These are phyloP conservation scores for Diacarnus erythraeanus DNA, from an alignment of 37 sponge, comb jelly and placozoan species.

Conservation along the genomic window DNA sequence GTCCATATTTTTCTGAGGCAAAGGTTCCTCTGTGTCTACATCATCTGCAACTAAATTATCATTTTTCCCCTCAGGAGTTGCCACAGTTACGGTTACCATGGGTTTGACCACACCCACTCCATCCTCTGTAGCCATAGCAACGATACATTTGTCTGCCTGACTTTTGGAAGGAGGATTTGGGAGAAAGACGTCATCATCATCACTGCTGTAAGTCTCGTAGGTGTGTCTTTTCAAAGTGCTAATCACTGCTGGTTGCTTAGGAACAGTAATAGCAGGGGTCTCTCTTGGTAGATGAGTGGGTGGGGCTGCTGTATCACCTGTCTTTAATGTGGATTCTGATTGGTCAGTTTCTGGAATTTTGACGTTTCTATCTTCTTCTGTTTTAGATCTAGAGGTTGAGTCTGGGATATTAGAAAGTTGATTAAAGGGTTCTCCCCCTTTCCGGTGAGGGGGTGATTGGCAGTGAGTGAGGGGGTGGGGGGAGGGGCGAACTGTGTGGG, in stretches of 20 bases:
- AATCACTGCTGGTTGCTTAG: not conserved
- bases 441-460: not conserved
- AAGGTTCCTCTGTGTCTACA: not conserved
- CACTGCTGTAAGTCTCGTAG: constrained; percentile 24
- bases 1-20: too few species aligned
- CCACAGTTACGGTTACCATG: not conserved
- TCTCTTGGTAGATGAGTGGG: not conserved
- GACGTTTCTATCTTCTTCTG: too few species aligned
- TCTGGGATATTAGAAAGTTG: not conserved
- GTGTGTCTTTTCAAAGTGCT: not conserved
- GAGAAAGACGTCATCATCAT: constrained; percentile 41
- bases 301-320: not conserved
- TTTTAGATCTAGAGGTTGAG: too few species aligned
- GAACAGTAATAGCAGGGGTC: not conserved
- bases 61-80: not conserved
- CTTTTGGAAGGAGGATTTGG: constrained; percentile 28
- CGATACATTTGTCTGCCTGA: constrained; percentile 22
- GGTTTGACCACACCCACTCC: not conserved
- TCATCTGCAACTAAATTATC: not conserved
- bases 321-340: not conserved
- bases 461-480: not conserved
- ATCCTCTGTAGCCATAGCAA: constrained; percentile 22
- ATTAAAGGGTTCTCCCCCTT: not conserved
- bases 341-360: not conserved
- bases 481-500: not conserved